Evolutionary conservation across 1,140 invertebrate genomes (phyloP).

Genomic region (Bombus breviceps): DNA sequence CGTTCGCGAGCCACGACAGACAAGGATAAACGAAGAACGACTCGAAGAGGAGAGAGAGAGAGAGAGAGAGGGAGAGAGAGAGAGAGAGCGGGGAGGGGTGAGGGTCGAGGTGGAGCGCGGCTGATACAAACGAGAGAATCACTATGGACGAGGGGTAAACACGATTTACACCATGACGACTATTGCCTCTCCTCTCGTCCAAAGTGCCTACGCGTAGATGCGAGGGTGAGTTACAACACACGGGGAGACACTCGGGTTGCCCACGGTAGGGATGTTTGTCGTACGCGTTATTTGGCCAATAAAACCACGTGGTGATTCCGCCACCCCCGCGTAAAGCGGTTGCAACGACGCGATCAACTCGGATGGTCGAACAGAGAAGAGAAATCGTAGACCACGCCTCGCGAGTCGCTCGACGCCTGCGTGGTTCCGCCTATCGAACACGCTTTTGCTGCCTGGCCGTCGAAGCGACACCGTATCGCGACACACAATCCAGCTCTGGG

Average conservation of each 20-base stretch:
- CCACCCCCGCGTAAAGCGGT: constrained; percentile 52
- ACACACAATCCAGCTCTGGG: constrained; percentile 55
- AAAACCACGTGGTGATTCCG: constrained; percentile 78
- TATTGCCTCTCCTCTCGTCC: constrained; percentile 67
- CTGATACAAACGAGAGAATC: constrained; percentile 66
- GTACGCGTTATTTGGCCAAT: constrained; percentile 81
- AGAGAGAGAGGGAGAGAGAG: not conserved
- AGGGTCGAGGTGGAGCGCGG: constrained; percentile 3
- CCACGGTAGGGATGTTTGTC: constrained; percentile 76
- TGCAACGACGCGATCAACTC: constrained; percentile 36
- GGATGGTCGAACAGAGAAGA: constrained; percentile 25
- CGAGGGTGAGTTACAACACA: constrained; percentile 64
- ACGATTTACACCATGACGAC: constrained; percentile 80
- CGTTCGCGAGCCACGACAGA: constrained; percentile 20
- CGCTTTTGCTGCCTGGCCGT: constrained; percentile 57
- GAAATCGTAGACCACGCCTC: constrained; percentile 64
- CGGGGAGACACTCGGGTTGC: constrained; percentile 53
- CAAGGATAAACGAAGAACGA: not conserved
- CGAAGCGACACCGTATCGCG: constrained; percentile 55
- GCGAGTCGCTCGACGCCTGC: constrained; percentile 60
- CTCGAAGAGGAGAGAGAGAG: not conserved
- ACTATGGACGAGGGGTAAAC: constrained; percentile 76
- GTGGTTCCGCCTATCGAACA: constrained; percentile 73
- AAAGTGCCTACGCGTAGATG: constrained; percentile 55
- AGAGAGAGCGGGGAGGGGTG: not conserved